Percentiles rank a stretch among this genome's conserved stretches.
Conservation (phyloP, 2,888 invertebrate genomes). For the Norana najaformis region DNA sequence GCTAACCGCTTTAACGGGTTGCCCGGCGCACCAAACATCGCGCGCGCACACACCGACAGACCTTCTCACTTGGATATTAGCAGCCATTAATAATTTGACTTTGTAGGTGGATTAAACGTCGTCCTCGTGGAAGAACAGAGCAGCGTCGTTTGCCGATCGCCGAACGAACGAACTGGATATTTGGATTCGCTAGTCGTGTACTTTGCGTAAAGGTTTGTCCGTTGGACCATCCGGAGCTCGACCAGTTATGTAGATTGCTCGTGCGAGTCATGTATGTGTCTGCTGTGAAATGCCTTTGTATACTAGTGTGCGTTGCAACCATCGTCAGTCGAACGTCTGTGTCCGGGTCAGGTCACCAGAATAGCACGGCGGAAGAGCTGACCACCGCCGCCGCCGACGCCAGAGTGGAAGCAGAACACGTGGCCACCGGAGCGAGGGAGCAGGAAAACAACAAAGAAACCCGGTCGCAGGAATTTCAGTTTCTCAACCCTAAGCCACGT, state of each 20-base stretch:
- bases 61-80: neutral
- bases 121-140: neutral
- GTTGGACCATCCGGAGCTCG: conserved; percentile 19
- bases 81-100: neutral
- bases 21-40: conserved; percentile 13
- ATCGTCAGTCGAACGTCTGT: conserved; percentile 17
- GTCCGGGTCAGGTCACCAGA: neutral
- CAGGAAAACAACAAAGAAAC: neutral
- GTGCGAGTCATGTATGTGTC: conserved; percentile 26
- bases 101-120: neutral
- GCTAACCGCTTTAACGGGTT: conserved; percentile 13
- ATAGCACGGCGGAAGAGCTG: neutral
- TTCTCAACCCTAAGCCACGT: conserved; percentile 17
- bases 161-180: neutral
- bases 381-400: neutral
- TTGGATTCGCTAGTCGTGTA: neutral
- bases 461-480: conserved; percentile 15
- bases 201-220: neutral
- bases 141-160: neutral
- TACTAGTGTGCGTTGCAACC: conserved; percentile 21
- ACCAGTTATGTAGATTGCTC: conserved; percentile 24
- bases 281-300: conserved; percentile 19
- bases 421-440: neutral
- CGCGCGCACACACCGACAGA: neutral
- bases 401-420: neutral